Base-by-base conservation (phyloP, 2,797 vertebrate species). In the Hephaestus fuliginosus region DNA sequence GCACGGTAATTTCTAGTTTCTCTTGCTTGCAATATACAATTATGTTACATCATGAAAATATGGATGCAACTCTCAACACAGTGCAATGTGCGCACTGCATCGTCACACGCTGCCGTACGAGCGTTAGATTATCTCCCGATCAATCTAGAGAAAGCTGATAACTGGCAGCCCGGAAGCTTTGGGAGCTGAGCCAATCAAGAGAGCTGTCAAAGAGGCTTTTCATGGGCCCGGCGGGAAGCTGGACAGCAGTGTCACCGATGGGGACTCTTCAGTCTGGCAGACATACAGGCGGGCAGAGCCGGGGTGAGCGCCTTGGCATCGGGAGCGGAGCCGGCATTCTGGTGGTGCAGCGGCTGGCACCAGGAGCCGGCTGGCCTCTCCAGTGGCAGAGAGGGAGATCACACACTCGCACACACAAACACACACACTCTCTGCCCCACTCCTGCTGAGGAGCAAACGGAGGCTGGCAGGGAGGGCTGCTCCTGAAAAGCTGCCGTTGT, bases 121-220 rank as follows among this genome's bases (percentile, higher is more conserved):
- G 8, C 49, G 56, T n/a, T n/a, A 11, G 30, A 63, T 33, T 33
- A 64, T 70, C 22, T 28, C 7, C 39, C 41, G 73, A 84, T 89
- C 82, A 78, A 75, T 78, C 57, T n/a, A 77, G 55, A 80, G 57
- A 78, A 70, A 68, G 86, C 58, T 83, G 80, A 88, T 88, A 80
- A 82, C 39, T 74, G 76, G 82, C 84, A 88, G 83, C 65, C 74
- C 41, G 80, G 75, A 67, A 13, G 46, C 75, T 61, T 25, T 46
- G 57, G 86, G 86, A 87, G 82, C 46, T 7, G 46, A 74, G 87
- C 84, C 88, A 83, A 92, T 93, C 90, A 93, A 93, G 82, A 92
- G 88, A 95, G 91, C 93, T 91, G 92, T 95, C 94, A 94, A 92
- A 91, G 88, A 78, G 61, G 82, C 92, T 93, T 94, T 94, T 94